Percentiles rank a stretch among this genome's conserved stretches.
phyloP scores from a whole-genome alignment of 2,113 vertebrate species.

The Mormoops blainvillei region DNA sequence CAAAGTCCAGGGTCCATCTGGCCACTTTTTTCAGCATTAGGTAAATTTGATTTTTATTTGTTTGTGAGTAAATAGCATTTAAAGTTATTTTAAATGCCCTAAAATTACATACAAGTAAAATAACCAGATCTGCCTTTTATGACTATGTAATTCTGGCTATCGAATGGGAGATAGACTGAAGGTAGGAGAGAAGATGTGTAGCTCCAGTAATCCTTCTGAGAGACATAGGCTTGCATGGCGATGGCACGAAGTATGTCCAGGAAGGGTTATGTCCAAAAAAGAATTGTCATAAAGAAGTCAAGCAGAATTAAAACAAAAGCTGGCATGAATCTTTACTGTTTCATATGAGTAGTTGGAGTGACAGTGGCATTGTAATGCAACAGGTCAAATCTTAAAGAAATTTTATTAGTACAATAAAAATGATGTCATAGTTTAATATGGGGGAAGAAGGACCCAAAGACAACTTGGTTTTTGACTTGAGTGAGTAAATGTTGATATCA shows the following conservation, averaged over 20 bases:
- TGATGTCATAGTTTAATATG: background rate
- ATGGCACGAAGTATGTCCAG: background rate
- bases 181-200: background rate
- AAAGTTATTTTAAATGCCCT: background rate
- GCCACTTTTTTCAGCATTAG: background rate
- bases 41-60: background rate
- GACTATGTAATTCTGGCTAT: background rate
- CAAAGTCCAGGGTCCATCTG: background rate
- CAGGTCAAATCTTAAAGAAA: background rate
- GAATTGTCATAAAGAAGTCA: background rate
- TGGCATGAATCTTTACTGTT: background rate
- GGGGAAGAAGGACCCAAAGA: background rate
- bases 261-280: background rate
- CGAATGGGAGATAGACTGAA: background rate
- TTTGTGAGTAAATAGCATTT: background rate
- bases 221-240: background rate
- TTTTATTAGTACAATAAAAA: background rate
- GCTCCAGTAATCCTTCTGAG: background rate
- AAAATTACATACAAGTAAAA: background rate
- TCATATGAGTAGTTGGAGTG: background rate
- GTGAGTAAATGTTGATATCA: background rate
- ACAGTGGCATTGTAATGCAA: background rate
- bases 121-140: background rate
- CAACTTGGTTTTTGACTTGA: background rate
- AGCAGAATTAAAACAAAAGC: background rate